Evolutionary conservation across 37 sponge, comb jelly and placozoan genomes (phyloP).

Genomic region (Bolinopsis microptera): DNA sequence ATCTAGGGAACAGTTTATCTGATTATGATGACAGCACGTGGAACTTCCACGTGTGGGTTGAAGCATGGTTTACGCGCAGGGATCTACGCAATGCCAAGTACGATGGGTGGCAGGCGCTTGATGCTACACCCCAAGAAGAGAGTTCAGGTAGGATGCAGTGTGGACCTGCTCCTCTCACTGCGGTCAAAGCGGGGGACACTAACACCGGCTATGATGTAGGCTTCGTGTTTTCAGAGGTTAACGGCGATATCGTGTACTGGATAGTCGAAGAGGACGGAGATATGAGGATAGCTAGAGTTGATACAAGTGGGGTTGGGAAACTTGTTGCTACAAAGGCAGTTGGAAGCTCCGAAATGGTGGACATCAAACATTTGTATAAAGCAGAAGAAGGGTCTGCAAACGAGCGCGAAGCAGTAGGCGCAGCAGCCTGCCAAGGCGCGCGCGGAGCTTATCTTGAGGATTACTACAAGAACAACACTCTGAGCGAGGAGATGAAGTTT

Average conservation of each 20-base stretch:
- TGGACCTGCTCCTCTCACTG: constrained; percentile 67
- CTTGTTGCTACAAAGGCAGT: constrained; percentile 15
- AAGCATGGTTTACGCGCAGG: constrained; percentile 69
- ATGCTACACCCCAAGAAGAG: constrained; percentile 77
- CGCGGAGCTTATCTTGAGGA: neutral
- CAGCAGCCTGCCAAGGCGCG: neutral
- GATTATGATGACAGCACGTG: constrained; percentile 29
- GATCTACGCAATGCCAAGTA: constrained; percentile 69
- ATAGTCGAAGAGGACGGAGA: constrained; percentile 2
- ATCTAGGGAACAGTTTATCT: constrained; percentile 64
- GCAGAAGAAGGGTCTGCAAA: neutral
- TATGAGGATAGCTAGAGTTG: constrained; percentile 19
- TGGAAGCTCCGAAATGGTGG: neutral
- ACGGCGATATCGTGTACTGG: constrained; percentile 31
- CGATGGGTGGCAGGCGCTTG: constrained; percentile 76
- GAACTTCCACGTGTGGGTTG: constrained; percentile 82
- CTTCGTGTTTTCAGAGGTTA: constrained; percentile 18
- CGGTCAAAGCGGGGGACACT: neutral
- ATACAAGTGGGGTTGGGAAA: neutral
- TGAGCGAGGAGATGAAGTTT: neutral
- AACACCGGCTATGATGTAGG: neutral
- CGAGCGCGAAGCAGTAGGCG: constrained; percentile 15
- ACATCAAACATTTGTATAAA: neutral
- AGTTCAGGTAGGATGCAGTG: constrained; percentile 68
- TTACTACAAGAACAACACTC: neutral